phyloP scores from a whole-genome alignment of 1,140 invertebrate species.

The Pteromalus puparum region DNA sequence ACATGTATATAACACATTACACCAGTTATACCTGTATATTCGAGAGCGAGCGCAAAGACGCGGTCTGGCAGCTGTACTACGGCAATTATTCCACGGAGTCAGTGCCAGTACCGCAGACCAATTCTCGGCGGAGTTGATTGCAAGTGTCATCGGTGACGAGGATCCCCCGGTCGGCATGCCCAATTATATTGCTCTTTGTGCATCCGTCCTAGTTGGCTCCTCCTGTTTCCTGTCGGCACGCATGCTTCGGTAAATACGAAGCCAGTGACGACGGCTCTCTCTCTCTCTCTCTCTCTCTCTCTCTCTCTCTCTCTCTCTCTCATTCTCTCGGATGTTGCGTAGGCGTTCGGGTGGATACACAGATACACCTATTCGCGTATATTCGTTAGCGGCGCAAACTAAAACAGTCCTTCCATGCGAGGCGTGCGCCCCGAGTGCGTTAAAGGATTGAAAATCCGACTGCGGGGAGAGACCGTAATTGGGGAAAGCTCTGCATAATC shows the following conservation, averaged over 20 bases:
- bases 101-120: constrained; percentile 13
- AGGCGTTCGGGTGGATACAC: too few relatives aligned
- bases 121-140: constrained; percentile 35
- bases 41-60: neutral
- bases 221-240: neutral
- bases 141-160: constrained; percentile 41
- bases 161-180: neutral
- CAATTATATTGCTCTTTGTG: constrained; percentile 44
- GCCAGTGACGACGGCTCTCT: neutral
- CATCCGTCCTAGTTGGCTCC: neutral
- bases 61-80: neutral
- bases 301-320: neutral
- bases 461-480: too few relatives aligned
- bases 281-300: constrained; percentile 4
- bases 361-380: neutral
- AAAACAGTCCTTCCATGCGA: neutral
- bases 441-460: too few relatives aligned
- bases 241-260: neutral
- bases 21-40: too few relatives aligned
- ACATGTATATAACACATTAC: too few relatives aligned
- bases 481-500: too few relatives aligned
- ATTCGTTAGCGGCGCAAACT: neutral
- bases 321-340: neutral
- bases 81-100: constrained; percentile 9
- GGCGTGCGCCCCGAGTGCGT: too few relatives aligned